Base-by-base conservation (phyloP, 1,140 invertebrate genomes). In the Harpegnathos saltator region DNA sequence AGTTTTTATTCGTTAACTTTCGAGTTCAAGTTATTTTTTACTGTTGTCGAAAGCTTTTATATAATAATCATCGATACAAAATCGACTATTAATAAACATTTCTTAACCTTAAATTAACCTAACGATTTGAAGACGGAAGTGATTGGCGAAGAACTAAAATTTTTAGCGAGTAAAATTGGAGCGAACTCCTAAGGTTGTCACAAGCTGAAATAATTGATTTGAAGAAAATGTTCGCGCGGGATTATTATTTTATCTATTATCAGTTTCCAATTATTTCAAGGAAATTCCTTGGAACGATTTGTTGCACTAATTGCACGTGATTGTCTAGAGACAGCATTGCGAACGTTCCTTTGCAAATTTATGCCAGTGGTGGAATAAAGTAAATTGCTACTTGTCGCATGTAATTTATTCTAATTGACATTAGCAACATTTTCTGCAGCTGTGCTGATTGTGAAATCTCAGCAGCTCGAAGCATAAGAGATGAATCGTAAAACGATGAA, bases 401-500 rank as follows among this genome's bases (percentile, higher is more conserved):
- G 12, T 52, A 75, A 66, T 75, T 75, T 66, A 66, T 52, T 75
- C 29, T 29, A 26, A 48, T 52, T 38, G 17, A 52, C 44, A 52
- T n/a, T 44, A 59, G 38, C 24, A 62, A 74, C 17, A 63, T 66
- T 75, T 65, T 65, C 19, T 62, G 15, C 29, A 74, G 33, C 29
- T 74, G 56, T 75, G 65, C 44, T 22, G 52, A 65, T 75, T 65
- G 58, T 66, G 44, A 54, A 66, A 65, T 75, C 61, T 75, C 50
- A 52, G 61, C 19, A 29, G 50, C 22, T 52, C 24, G 44, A 52
- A 52, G 54, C 33, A 59, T 22, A 22, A 63, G 73, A 75, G 12
- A 75, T 75, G 24, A 65, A 65, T 75, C 14, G 73, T 4, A 14
- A 75, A 33, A 50, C 0, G 59, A 75, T 50, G 24, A 74, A 71